Evolutionary conservation across 1,140 invertebrate species (phyloP).

Genomic region (Planococcus citri): DNA sequence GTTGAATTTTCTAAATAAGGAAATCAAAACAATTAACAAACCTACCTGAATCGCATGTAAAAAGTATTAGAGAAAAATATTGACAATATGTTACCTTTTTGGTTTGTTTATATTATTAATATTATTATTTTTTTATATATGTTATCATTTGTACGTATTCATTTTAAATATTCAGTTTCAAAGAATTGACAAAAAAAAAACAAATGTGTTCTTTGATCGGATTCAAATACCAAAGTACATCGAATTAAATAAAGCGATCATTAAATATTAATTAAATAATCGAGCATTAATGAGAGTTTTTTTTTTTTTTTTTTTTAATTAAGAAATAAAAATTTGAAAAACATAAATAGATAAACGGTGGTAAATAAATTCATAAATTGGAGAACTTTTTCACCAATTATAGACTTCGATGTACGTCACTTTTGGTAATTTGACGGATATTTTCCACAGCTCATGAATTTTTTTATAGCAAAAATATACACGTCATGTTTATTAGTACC

Average conservation of each 20-base stretch:
- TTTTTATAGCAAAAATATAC: too few species aligned
- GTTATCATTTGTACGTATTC: neutral
- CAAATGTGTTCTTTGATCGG: neutral
- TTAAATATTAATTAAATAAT: neutral
- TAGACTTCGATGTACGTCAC: neutral
- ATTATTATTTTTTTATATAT: neutral
- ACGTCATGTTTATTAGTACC: too few species aligned
- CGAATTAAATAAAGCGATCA: neutral
- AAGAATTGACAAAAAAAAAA: neutral
- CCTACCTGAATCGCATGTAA: neutral
- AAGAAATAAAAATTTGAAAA: neutral
- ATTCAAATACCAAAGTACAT: neutral
- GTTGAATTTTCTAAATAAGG: too few species aligned
- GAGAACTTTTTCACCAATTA: neutral
- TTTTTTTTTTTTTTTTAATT: neutral
- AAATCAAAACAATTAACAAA: neutral
- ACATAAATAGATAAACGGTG: neutral
- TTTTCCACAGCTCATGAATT: neutral
- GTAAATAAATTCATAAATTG: neutral
- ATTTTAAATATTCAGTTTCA: neutral
- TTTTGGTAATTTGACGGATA: neutral
- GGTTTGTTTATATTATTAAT: neutral
- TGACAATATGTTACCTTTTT: constrained; percentile 3
- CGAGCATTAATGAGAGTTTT: neutral
- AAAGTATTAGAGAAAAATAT: neutral